These are phyloP conservation scores for Rhadina sibilatrix DNA, from an alignment of 2,113 vertebrate species.

Conservation along the genomic window DNA sequence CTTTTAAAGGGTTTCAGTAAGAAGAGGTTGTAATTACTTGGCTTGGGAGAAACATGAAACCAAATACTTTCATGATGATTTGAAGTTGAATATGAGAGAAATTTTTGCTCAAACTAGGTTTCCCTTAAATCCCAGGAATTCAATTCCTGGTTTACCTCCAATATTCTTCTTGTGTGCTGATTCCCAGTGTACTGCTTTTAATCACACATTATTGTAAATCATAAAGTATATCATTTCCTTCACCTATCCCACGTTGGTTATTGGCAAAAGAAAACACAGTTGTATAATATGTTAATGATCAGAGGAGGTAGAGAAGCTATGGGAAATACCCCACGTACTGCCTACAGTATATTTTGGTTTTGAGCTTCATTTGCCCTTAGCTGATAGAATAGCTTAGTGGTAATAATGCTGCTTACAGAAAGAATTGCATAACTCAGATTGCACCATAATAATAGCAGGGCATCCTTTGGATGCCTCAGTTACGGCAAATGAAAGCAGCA, in stretches of 20 bases:
- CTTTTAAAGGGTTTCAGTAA: slow-evolving; percentile 38
- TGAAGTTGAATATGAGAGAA: slow-evolving; percentile 48
- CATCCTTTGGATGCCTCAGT: not conserved
- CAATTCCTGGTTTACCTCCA: slow-evolving; percentile 2
- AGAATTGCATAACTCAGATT: not conserved
- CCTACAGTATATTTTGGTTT: not conserved
- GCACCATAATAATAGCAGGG: not conserved
- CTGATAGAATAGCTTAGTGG: not conserved
- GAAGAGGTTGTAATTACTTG: slow-evolving; percentile 52
- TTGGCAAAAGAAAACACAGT: not conserved
- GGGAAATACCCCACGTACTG: not conserved
- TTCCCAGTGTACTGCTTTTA: slow-evolving; percentile 17
- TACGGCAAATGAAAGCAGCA: not conserved
- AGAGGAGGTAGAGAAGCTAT: not conserved
- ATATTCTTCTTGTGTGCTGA: not conserved
- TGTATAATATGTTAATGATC: not conserved
- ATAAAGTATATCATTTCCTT: not conserved
- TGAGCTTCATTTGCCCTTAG: slow-evolving; percentile 22
- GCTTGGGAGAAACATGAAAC: slow-evolving; percentile 52
- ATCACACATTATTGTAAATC: not conserved
- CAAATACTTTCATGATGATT: slow-evolving; percentile 60
- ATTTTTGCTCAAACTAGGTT: slow-evolving; percentile 34
- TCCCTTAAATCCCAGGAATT: slow-evolving; percentile 24
- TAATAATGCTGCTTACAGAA: slow-evolving; percentile 8
- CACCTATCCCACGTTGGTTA: not conserved